phyloP scores from a whole-genome alignment of 92 coral and sea anemone genomes.

The Desmophyllum pertusum region DNA sequence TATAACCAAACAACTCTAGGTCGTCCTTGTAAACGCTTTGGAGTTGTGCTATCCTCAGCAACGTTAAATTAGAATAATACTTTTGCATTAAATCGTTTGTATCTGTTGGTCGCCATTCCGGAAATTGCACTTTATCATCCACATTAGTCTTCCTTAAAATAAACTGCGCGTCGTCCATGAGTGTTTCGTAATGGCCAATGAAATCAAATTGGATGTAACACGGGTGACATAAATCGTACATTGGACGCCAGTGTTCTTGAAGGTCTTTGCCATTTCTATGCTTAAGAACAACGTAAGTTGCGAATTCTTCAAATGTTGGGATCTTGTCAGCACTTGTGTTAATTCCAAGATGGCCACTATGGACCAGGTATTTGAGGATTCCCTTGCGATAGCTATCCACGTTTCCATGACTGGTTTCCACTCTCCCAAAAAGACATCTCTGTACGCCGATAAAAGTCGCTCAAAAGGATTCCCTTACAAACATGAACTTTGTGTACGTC shows the following conservation, averaged over 20 bases:
- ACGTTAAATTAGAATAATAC: background rate
- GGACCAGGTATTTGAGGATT: background rate
- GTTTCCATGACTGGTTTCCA: background rate
- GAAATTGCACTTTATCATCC: background rate
- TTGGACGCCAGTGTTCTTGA: background rate
- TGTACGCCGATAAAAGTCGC: constrained; percentile 12
- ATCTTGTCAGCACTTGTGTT: background rate
- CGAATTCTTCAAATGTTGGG: constrained; percentile 10
- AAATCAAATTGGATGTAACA: background rate
- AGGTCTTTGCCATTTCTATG: background rate
- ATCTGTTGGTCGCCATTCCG: background rate
- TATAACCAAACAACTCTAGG: background rate
- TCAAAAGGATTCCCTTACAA: constrained; percentile 33
- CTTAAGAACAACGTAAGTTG: background rate
- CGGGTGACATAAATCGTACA: background rate
- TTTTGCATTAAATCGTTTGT: background rate
- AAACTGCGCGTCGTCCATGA: background rate
- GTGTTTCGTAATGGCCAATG: constrained; percentile 20
- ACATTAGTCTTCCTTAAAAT: background rate
- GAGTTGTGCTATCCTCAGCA: background rate
- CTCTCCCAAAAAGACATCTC: constrained; percentile 1
- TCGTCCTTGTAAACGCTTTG: background rate
- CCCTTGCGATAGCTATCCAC: background rate
- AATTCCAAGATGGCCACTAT: background rate
- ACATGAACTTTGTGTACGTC: constrained; percentile 33